Base-by-base conservation (phyloP, 2,888 invertebrate genomes). In the Lasioglossum malachurum region DNA sequence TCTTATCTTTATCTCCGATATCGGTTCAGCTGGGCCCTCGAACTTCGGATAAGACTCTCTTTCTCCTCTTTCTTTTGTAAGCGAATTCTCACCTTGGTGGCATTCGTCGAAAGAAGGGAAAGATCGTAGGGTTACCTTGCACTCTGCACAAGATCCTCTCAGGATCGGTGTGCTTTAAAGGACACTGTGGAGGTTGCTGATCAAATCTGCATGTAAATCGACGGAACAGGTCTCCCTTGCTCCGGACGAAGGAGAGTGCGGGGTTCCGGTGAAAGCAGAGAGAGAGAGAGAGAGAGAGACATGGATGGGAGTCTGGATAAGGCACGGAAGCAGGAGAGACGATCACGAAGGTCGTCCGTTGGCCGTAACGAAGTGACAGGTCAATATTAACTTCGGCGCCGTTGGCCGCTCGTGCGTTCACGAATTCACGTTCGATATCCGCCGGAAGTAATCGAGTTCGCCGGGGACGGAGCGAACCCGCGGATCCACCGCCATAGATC, bases 381-480 rank as follows among this genome's bases (percentile, higher is more conserved):
- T 87, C 92, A 90, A 91, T 93, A 93, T 93, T 93, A 93, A 91
- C 89, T 88, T 91, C 84, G 92, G 90, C 90, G 92, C 87, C 85
- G 85, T 75, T 89, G 67, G 77, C 31, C 71, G 60, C 23, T 57
- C 75, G 83, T 77, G 84, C 84, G 82, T 78, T 82, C 88, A 78
- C 91, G 86, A 92, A 86, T 91, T 92, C 91, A 80, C 86, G 90
- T 90, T 92, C 91, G 92, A 94, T 94, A 93, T 94, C 93, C 93
- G 92, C 84, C 93, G 94, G 93, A 94, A 92, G 93, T 91, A 93
- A 94, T 94, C 90, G 90, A 88, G 88, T 92, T 92, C 89, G 71
- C 41, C 75, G 75, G 83, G 84, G 80, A 75, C 49, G 75, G 44
- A 35, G 23, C 53, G 23, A 53, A 3, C 23, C 69, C 78, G 38